phyloP scores from a whole-genome alignment of 1,140 invertebrate genomes.

The Pachypeltis micranthus region DNA sequence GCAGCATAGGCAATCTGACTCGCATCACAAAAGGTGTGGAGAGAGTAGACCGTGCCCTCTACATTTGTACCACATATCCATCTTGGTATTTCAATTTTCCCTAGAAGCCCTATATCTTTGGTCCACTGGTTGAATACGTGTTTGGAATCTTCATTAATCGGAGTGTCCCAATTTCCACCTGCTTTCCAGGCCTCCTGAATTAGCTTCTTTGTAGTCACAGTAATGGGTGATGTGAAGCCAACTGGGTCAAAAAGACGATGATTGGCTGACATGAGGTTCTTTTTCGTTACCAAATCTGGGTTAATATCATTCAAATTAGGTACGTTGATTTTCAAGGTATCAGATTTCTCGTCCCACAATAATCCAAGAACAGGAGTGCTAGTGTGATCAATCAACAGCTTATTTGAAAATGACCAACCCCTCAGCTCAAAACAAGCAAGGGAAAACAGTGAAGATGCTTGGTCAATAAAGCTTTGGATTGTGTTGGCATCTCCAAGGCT shows the following conservation, averaged over 20 bases:
- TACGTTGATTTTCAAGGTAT: neutral
- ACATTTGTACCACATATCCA: neutral
- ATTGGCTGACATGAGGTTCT: neutral
- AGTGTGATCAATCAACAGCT: neutral
- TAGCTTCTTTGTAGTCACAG: neutral
- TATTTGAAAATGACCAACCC: neutral
- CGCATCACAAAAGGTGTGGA: conserved; percentile 33
- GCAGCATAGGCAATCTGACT: conserved; percentile 29
- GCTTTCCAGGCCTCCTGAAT: neutral
- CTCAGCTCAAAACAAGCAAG: neutral
- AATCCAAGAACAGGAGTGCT: neutral
- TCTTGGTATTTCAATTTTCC: neutral
- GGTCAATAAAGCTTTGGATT: too few relatives aligned
- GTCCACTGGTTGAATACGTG: neutral
- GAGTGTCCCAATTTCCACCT: neutral
- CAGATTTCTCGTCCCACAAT: neutral
- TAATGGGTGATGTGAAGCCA: neutral
- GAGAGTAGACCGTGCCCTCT: neutral
- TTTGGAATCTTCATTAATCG: neutral
- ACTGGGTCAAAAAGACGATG: neutral
- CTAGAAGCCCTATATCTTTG: neutral
- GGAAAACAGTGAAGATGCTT: too few relatives aligned
- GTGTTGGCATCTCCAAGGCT: too few relatives aligned
- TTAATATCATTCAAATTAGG: neutral
- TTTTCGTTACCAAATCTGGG: neutral